A percentile compares a stretch with the other conserved stretches of the same genome.
Evolutionary conservation across 2,888 invertebrate species (phyloP).

Genomic region (Sphecodes monilicornis): DNA sequence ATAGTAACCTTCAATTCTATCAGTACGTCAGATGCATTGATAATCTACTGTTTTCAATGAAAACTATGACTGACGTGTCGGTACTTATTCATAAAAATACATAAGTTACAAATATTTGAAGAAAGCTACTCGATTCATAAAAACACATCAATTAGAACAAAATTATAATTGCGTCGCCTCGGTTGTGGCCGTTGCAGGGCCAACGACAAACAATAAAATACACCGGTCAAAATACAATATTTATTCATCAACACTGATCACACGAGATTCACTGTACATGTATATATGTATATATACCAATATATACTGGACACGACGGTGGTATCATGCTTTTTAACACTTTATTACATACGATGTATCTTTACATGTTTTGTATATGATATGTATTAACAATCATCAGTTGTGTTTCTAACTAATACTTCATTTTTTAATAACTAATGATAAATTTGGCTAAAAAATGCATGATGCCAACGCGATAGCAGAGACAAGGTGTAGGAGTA

Average conservation of each 20-base stretch:
- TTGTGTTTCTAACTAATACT: background rate
- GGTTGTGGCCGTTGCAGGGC: background rate
- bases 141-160: conserved; percentile 16
- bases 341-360: background rate
- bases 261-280: background rate
- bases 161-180: background rate
- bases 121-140: background rate
- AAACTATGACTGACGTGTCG: background rate
- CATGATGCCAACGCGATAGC: background rate
- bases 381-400: background rate
- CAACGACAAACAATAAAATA: background rate
- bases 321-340: background rate
- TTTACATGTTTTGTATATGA: background rate
- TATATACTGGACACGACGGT: background rate
- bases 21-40: background rate
- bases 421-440: background rate
- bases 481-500: too few species aligned
- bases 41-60: conserved; percentile 5
- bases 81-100: conserved; percentile 16
- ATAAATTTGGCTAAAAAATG: background rate
- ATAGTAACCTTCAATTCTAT: conserved; percentile 11
- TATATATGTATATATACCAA: too few species aligned
- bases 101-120: background rate
- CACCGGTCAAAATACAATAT: background rate
- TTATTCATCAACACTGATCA: background rate